Conservation (phyloP, 2,888 invertebrate species). For the Cephonodes hylas region DNA sequence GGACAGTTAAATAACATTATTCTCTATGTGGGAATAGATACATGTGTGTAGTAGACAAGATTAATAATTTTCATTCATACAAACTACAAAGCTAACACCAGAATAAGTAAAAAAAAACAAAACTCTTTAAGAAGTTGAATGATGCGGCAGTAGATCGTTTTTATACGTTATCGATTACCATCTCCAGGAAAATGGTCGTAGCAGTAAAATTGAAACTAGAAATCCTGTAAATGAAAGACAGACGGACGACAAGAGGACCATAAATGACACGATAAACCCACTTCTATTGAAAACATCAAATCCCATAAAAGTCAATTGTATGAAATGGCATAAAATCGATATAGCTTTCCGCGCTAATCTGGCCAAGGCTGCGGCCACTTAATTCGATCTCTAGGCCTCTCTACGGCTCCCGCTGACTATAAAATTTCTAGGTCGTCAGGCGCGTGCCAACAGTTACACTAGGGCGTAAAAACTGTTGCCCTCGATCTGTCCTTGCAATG, state of each 20-base stretch:
- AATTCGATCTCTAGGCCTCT: background rate
- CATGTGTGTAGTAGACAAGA: no score
- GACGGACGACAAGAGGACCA: background rate
- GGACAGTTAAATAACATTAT: no score
- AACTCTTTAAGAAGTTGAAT: no score
- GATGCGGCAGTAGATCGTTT: no score
- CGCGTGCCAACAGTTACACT: background rate
- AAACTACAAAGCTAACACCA: no score
- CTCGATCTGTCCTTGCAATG: conserved; percentile 2
- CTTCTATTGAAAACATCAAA: background rate
- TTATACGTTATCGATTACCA: no score
- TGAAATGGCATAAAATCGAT: background rate
- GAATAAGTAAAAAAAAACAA: no score
- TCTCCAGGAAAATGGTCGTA: background rate
- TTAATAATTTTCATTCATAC: no score
- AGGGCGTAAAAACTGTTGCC: background rate
- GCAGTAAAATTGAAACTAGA: background rate
- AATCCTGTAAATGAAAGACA: background rate
- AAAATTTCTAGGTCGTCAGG: background rate
- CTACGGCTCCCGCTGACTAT: background rate
- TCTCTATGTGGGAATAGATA: no score
- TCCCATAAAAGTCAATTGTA: background rate
- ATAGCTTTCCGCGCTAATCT: conserved; percentile 2
- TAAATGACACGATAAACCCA: background rate
- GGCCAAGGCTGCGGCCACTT: background rate